A percentile compares a stretch with the other conserved stretches of the same genome.
Evolutionary conservation across 2,797 vertebrate genomes (phyloP).

Genomic region (Ctenopoma kingsleyae): DNA sequence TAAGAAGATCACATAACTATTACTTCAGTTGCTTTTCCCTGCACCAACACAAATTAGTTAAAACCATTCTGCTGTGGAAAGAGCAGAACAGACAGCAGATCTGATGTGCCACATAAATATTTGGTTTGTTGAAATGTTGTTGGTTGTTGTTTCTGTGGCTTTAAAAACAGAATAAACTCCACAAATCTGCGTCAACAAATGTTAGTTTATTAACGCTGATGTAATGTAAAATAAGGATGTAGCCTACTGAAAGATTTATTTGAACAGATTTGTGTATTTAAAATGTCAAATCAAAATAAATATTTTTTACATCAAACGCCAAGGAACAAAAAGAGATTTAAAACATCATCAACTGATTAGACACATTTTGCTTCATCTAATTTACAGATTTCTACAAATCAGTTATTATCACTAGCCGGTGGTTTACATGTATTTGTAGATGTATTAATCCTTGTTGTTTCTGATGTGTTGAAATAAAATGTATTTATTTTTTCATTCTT

Average conservation of each 20-base stretch:
- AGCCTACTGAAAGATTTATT: not conserved
- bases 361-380: not conserved
- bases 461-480: conserved; percentile 15
- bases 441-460: not conserved
- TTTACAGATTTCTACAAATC: conserved; percentile 17
- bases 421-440: not conserved
- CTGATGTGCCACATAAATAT: not conserved
- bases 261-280: not conserved
- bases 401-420: not conserved
- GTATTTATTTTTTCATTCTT: not conserved
- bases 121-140: conserved; percentile 3
- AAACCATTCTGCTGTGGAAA: not conserved
- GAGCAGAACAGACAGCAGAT: not conserved
- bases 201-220: not conserved
- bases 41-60: conserved; percentile 6
- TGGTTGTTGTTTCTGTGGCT: conserved; percentile 8
- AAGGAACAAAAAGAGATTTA: not conserved
- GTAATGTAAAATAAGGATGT: conserved; percentile 4
- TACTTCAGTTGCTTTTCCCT: conserved; percentile 13
- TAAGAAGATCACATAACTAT: not conserved
- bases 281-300: conserved; percentile 22
- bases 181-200: not conserved
- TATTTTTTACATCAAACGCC: conserved; percentile 9
- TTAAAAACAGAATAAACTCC: conserved; percentile 22
- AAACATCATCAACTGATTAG: not conserved